phyloP scores from a whole-genome alignment of 2,888 invertebrate genomes.

The Polydesmus complanatus region DNA sequence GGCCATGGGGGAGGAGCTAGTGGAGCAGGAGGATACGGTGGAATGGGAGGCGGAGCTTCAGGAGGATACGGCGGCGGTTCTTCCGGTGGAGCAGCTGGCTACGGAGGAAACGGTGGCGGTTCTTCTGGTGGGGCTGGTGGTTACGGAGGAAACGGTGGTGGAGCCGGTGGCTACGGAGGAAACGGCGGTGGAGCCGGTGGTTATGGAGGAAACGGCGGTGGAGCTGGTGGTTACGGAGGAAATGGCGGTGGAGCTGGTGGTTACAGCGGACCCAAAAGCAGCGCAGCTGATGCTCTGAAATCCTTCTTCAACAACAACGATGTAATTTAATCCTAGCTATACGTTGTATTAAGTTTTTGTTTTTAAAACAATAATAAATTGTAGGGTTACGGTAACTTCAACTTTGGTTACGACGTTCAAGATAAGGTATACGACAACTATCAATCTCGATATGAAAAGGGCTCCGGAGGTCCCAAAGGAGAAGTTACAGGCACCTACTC shows the following conservation, averaged over 20 bases:
- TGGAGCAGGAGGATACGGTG: background rate
- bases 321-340: background rate
- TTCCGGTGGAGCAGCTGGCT: constrained; percentile 1
- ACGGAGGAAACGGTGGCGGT: background rate
- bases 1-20: background rate
- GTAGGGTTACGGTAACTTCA: constrained; percentile 40
- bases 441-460: constrained; percentile 55
- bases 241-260: constrained; percentile 5
- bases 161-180: too few species aligned
- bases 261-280: background rate
- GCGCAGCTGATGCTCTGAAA: constrained; percentile 9
- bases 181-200: too few species aligned
- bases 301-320: constrained; percentile 2
- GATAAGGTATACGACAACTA: constrained; percentile 56
- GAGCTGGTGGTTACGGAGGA: constrained; percentile 9
- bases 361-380: background rate
- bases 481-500: constrained; percentile 58
- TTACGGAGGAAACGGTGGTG: constrained; percentile 9
- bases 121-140: constrained; percentile 8
- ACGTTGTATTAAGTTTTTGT: background rate
- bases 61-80: constrained; percentile 1
- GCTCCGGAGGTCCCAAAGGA: constrained; percentile 46
- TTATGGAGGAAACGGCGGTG: too few species aligned
- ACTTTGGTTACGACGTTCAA: constrained; percentile 59
- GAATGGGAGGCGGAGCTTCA: background rate